These are phyloP conservation scores for Pediacus dermestoides DNA, from an alignment of 2,888 invertebrate genomes.

Conservation along the genomic window DNA sequence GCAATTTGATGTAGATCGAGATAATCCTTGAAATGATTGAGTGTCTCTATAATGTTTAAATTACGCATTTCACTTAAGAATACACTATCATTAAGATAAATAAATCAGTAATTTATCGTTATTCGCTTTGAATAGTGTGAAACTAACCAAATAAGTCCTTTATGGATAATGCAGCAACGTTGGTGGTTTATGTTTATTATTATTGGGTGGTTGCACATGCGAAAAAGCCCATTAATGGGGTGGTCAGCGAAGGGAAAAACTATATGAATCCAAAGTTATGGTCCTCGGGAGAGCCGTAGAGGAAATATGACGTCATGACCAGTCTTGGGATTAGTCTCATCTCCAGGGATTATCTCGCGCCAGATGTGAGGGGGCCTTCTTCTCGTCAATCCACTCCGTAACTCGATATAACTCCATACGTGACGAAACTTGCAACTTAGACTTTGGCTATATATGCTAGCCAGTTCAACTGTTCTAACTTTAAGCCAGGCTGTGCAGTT, in stretches of 20 bases:
- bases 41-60: too few relatives aligned
- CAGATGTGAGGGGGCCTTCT: slow-evolving; percentile 35
- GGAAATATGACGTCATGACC: slow-evolving; percentile 42
- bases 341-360: slow-evolving; percentile 43
- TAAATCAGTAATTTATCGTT: too few relatives aligned
- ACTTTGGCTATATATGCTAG: slow-evolving; percentile 17
- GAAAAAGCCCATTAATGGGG: slow-evolving; percentile 31
- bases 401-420: slow-evolving; percentile 45
- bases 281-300: slow-evolving; percentile 31
- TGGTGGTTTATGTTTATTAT: slow-evolving; percentile 16
- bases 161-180: too few relatives aligned
- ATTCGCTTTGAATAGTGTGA: too few relatives aligned
- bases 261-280: slow-evolving; percentile 39
- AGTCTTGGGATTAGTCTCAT: slow-evolving; percentile 43
- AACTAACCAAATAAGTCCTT: too few relatives aligned
- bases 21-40: too few relatives aligned
- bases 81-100: too few relatives aligned
- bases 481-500: slow-evolving; percentile 16
- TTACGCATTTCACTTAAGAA: too few relatives aligned
- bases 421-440: slow-evolving; percentile 41
- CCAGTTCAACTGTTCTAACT: slow-evolving; percentile 20
- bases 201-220: slow-evolving; percentile 27
- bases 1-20: too few relatives aligned
- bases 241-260: slow-evolving; percentile 24
- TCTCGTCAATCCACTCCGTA: slow-evolving; percentile 42